Evolutionary conservation across 2,113 vertebrate species (phyloP), one percentile per base, ranked within the genome.

Genomic region (Falco punctatus): DNA sequence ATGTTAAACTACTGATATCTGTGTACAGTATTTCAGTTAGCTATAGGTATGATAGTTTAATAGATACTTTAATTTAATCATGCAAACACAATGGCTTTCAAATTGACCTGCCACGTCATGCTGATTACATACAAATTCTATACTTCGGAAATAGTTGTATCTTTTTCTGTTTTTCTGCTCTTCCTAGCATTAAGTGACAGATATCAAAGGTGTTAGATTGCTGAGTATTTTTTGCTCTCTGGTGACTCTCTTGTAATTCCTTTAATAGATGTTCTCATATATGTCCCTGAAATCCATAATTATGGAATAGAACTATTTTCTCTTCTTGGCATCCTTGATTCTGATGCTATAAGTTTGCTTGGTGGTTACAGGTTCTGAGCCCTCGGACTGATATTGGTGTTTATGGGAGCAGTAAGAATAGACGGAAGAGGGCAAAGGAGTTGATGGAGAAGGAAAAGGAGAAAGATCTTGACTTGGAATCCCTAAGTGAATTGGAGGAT

Each of bases 321-420:
- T 75, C 9, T 73, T 54, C 27, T 75, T 42, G 70, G 17, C 46
- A 23, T 38, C 49, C 44, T 62, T 79, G 57, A 23, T 20, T 88
- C 87, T 82, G 66, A 46, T n/a, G 55, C 62, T 64, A 1, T 21
- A 15, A 32, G 9, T 77, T 89, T 54, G 65, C 27, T 69, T 96
- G 81, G 15, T 83, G 59, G 0, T 97, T 94, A 5, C 90, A 99
- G 99, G 99, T 99, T n/a, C 98, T 99, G 42, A 99, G 99, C 94
- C 99, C 99, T 6, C 98, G 99, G 2, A 98, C 97, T 38, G 99
- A 99, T 90, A 99, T 99, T n/a, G 99, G 99, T 4, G 96, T 99
- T 62, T 99, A 99, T 18, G 99, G 99, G 26, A 99, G 98, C 98
- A 99, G 99, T 88, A 99, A 99, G 96, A 99, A 98, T 52, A 99